Percentiles rank a stretch among this genome's conserved stretches.
These are phyloP conservation scores for Ichneumon xanthorius DNA, from an alignment of 2,888 invertebrate genomes.

Conservation along the genomic window DNA sequence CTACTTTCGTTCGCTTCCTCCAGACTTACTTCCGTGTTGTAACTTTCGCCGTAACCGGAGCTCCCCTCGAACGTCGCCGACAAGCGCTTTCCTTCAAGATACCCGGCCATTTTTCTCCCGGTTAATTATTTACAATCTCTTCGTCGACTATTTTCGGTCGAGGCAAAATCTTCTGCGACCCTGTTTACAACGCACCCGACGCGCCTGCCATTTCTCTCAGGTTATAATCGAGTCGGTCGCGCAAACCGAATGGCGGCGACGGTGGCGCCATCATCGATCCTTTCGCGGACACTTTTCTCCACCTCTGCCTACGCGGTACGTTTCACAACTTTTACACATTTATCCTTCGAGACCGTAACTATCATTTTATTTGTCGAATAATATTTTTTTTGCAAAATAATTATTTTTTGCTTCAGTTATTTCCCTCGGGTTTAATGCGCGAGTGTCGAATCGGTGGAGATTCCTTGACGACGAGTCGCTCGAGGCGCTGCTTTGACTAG, in stretches of 20 bases:
- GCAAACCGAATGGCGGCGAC: neutral
- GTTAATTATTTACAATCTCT: slow-evolving; percentile 6
- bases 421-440: no score
- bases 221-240: slow-evolving; percentile 43
- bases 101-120: slow-evolving; percentile 48
- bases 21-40: slow-evolving; percentile 54
- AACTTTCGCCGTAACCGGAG: slow-evolving; percentile 27
- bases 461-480: slow-evolving; percentile 11
- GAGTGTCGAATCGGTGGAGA: neutral
- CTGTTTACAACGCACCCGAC: neutral
- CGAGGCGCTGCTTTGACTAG: slow-evolving; percentile 71
- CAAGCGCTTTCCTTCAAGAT: slow-evolving; percentile 27
- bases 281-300: neutral
- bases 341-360: slow-evolving; percentile 22
- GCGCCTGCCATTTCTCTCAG: slow-evolving; percentile 61
- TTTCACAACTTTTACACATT: slow-evolving; percentile 27
- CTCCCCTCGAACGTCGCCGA: slow-evolving; percentile 40
- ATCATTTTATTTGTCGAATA: slow-evolving; percentile 35
- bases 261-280: slow-evolving; percentile 6
- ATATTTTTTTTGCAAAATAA: slow-evolving; percentile 11
- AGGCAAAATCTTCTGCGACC: neutral
- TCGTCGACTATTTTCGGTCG: neutral
- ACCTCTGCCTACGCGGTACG: slow-evolving; percentile 50
- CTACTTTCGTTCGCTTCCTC: neutral
- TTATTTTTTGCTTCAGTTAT: neutral